Conservation (phyloP, 2,888 invertebrate species). For the Nudaria mundana region DNA sequence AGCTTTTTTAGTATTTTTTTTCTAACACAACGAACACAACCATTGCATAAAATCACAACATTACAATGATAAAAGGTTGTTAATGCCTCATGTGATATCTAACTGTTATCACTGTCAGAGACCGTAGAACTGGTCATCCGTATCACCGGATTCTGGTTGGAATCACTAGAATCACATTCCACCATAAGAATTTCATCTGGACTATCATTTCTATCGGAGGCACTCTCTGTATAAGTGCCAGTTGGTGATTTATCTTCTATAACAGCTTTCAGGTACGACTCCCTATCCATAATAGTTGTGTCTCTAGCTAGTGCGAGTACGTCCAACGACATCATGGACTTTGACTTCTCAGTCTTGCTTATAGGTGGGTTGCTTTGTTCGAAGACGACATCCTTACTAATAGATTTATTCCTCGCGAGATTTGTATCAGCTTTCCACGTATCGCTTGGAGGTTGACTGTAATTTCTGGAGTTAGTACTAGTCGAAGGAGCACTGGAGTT, state of each 20-base stretch:
- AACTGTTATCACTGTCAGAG: slow-evolving; percentile 72
- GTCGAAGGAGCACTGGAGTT: slow-evolving; percentile 69
- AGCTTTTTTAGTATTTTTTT: background rate
- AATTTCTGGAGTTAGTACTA: slow-evolving; percentile 52
- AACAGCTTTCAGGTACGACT: slow-evolving; percentile 71
- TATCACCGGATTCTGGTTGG: slow-evolving; percentile 70
- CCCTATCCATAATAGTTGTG: slow-evolving; percentile 64
- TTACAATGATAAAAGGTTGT: slow-evolving; percentile 10
- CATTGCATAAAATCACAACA: slow-evolving; percentile 11
- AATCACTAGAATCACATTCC: slow-evolving; percentile 74
- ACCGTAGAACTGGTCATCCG: slow-evolving; percentile 73
- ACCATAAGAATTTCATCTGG: slow-evolving; percentile 75
- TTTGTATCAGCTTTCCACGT: slow-evolving; percentile 52
- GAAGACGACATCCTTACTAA: slow-evolving; percentile 62
- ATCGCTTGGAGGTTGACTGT: slow-evolving; percentile 56
- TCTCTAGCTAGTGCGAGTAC: slow-evolving; percentile 69
- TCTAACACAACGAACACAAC: slow-evolving; percentile 21
- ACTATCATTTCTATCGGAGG: slow-evolving; percentile 71
- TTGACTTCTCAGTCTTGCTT: slow-evolving; percentile 62
- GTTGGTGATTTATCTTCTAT: slow-evolving; percentile 75
- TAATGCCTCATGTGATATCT: slow-evolving; percentile 28
- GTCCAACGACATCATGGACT: slow-evolving; percentile 76
- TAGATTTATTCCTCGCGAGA: slow-evolving; percentile 57
- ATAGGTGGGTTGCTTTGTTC: slow-evolving; percentile 60
- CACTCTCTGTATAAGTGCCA: slow-evolving; percentile 72